Conservation (phyloP, 1,140 invertebrate genomes). For the Tetranychus cinnabarinus region DNA sequence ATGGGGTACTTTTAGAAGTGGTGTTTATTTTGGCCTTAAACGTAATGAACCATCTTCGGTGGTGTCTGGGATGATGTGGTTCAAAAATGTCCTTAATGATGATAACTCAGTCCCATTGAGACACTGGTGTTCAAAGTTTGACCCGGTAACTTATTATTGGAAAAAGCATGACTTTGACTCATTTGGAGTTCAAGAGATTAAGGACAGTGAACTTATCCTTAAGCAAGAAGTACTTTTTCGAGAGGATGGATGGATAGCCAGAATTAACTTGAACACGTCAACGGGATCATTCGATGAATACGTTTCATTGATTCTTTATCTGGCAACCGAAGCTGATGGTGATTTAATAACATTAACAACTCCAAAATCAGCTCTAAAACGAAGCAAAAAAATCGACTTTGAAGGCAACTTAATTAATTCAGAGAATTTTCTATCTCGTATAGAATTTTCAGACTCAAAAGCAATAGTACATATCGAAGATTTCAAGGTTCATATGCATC, state of each 20-base stretch:
- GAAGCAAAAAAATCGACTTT: background rate
- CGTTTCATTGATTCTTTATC: conserved; percentile 28
- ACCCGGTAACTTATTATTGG: conserved; percentile 66
- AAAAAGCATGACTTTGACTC: conserved; percentile 64
- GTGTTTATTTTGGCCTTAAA: conserved; percentile 43
- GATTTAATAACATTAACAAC: background rate
- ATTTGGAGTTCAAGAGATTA: conserved; percentile 76
- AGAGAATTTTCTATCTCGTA: background rate
- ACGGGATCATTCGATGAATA: conserved; percentile 1
- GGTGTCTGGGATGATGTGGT: conserved; percentile 90
- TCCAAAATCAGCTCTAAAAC: conserved; percentile 16
- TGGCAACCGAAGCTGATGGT: conserved; percentile 17
- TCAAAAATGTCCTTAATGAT: conserved; percentile 32
- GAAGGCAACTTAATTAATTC: background rate
- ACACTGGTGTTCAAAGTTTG: conserved; percentile 80
- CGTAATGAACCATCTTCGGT: conserved; percentile 63
- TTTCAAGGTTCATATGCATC: conserved; percentile 33
- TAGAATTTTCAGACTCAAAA: background rate
- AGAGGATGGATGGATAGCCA: conserved; percentile 54
- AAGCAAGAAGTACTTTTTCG: conserved; percentile 75
- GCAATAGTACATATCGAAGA: conserved; percentile 35
- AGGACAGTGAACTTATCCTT: conserved; percentile 48
- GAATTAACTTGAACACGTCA: conserved; percentile 36
- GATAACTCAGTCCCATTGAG: conserved; percentile 23
- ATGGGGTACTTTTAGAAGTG: conserved; percentile 24